Base-by-base conservation (phyloP, 2,113 vertebrate species). In the Tautogolabrus adspersus region DNA sequence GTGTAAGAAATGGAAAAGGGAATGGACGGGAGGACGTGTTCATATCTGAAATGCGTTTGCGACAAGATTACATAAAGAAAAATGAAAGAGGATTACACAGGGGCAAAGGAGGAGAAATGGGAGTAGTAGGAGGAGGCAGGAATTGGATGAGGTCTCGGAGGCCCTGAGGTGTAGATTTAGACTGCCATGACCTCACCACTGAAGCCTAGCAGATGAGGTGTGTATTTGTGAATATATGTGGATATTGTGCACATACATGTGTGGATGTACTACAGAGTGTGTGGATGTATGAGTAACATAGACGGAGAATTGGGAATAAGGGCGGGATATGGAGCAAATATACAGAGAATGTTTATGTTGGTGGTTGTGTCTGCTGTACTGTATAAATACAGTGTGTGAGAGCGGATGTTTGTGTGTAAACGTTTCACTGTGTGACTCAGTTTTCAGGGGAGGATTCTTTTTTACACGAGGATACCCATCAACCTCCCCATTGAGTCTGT, bases 21-120 rank as follows among this genome's bases (percentile, higher is more conserved):
- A 91, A 86, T 38, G 83, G 82, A 81, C 63, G 75, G 79, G 66
- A 81, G 89, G 90, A 87, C 79, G 84, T 73, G 90, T 87, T 91
- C 85, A 85, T 92, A 90, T 93, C 80, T 85, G 58, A 87, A 81
- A 88, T 37, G 66, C 66, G 34, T 85, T 88, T 73, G 73, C 68
- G 73, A 90, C 81, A 52, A 86, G 89, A 93, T 93, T 92, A 92
- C 87, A 88, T 69, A 77, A 86, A 82, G 83, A 62, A 79, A 91
- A 91, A 84, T 70, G 79, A 86, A 75, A 81, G 70, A 40, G 72
- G 89, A 90, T 92, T 85, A 91, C 51, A 70, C 63, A 40, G 63
- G 76, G 60, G 63, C 18, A 10, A 75, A 58, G 66, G 74, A 59
- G 47, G 68, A 78, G 79, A 63, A 75, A 73, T 38, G 51, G 71